These are phyloP conservation scores for Trichogramma evanescens DNA, from an alignment of 2,888 invertebrate species.

Conservation along the genomic window DNA sequence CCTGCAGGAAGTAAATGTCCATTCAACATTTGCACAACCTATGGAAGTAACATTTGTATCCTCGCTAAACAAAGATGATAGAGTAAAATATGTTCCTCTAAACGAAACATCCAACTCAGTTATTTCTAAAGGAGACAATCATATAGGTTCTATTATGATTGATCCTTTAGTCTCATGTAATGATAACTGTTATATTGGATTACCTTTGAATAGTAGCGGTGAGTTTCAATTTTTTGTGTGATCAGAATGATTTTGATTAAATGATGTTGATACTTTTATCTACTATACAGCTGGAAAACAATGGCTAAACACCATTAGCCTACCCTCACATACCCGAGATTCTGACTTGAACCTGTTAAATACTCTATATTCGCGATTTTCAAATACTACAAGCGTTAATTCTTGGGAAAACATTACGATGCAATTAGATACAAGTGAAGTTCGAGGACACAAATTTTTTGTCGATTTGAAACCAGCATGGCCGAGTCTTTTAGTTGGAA, in stretches of 20 bases:
- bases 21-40: slow-evolving; percentile 71
- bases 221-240: slow-evolving; percentile 24
- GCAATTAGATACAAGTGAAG: slow-evolving; percentile 68
- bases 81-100: slow-evolving; percentile 42
- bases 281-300: slow-evolving; percentile 53
- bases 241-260: too few relatives aligned
- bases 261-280: background rate
- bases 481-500: slow-evolving; percentile 52
- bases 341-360: slow-evolving; percentile 63
- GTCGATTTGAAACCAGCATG: slow-evolving; percentile 63
- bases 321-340: slow-evolving; percentile 62
- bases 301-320: slow-evolving; percentile 60
- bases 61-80: slow-evolving; percentile 49
- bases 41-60: slow-evolving; percentile 69
- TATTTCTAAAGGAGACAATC: slow-evolving; percentile 44
- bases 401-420: slow-evolving; percentile 65
- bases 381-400: slow-evolving; percentile 49
- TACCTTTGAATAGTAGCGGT: slow-evolving; percentile 62
- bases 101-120: slow-evolving; percentile 37
- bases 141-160: slow-evolving; percentile 58
- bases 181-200: slow-evolving; percentile 70
- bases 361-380: slow-evolving; percentile 56
- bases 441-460: slow-evolving; percentile 58
- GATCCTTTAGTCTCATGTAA: slow-evolving; percentile 67
- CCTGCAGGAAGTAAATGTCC: slow-evolving; percentile 67